Evolutionary conservation across 1,140 invertebrate genomes (phyloP), one percentile per base, ranked within the genome.

Genomic region (Lordiphosa clarofinis): DNA sequence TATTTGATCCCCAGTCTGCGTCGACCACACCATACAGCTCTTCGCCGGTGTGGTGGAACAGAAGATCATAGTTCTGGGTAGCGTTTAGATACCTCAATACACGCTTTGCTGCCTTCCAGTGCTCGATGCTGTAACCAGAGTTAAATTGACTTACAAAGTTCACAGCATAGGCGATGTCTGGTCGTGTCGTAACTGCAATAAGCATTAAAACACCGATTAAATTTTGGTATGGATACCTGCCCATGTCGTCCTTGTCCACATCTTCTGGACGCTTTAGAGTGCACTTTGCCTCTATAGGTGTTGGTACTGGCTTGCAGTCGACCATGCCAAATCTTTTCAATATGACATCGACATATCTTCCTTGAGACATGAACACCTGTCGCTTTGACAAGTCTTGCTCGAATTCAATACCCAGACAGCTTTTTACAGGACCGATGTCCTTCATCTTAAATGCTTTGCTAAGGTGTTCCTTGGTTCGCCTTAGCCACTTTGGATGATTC

Each of bases 191-290:
- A 12, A 56, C 56, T 44, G 65, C 10, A 48, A 71, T 38, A 43
- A 57, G 66, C 49, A 67, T 63, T 37, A 64, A 62, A 50, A 39
- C 37, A 8, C 56, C 47, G 50, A 61, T 60, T 53, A 69, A 24
- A 28, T 37, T 58, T 55, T 66, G 50, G 43, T 56, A 60, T 5
- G 46, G 54, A 44, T 50, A 53, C 13, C 39, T 44, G 31, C 10
- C 9, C 54, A 53, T 67, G 1, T 38, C 35, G 2, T 46, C 43
- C 2, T 38, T 24, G 2, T 46, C 43, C 2, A 50, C 37, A 12
- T 40, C 6, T 4, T 10, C 12, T 38, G 24, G 28, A 21, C 36
- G 19, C 6, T 19, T 21, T 7, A 56, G 11, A 13, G 10, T 15
- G 21, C 21, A 24, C 21, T 24, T 24, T 24, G 21, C 21, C 21